A percentile compares a stretch with the other conserved stretches of the same genome.
These are phyloP conservation scores for Solea solea DNA, from an alignment of 2,113 vertebrate species.

Conservation along the genomic window DNA sequence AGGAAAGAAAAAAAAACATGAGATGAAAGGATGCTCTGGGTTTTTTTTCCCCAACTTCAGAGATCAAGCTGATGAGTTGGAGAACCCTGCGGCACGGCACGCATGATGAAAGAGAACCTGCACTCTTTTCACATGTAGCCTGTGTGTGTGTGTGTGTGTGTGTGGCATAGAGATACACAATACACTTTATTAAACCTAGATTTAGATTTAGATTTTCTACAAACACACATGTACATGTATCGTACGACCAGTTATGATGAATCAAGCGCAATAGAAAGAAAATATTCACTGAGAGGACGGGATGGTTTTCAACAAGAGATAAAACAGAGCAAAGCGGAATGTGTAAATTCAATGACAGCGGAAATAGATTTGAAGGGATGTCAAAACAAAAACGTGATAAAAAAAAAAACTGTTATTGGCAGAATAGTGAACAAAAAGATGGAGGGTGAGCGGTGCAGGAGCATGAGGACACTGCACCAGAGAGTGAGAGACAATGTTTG, in stretches of 20 bases:
- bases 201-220: not conserved
- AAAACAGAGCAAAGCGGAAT: constrained; percentile 21
- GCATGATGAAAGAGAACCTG: constrained; percentile 74
- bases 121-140: constrained; percentile 46
- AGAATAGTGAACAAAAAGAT: constrained; percentile 33
- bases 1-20: constrained; percentile 9
- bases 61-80: constrained; percentile 76
- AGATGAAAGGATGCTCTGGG: constrained; percentile 67
- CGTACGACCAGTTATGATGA: not conserved
- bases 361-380: constrained; percentile 42
- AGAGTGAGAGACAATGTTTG: constrained; percentile 28
- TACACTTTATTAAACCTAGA: not conserved
- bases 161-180: not conserved
- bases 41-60: constrained; percentile 61
- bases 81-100: constrained; percentile 67
- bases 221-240: not conserved
- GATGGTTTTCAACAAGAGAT: constrained; percentile 9
- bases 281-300: constrained; percentile 18
- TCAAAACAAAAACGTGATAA: constrained; percentile 37
- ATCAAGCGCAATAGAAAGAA: constrained; percentile 18
- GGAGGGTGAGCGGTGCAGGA: constrained; percentile 40
- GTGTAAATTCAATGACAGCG: constrained; percentile 32
- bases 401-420: constrained; percentile 22
- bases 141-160: constrained; percentile 3
- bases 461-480: constrained; percentile 34